These are phyloP conservation scores for Phrixothrix hirtus DNA, from an alignment of 2,888 invertebrate genomes.

Conservation along the genomic window DNA sequence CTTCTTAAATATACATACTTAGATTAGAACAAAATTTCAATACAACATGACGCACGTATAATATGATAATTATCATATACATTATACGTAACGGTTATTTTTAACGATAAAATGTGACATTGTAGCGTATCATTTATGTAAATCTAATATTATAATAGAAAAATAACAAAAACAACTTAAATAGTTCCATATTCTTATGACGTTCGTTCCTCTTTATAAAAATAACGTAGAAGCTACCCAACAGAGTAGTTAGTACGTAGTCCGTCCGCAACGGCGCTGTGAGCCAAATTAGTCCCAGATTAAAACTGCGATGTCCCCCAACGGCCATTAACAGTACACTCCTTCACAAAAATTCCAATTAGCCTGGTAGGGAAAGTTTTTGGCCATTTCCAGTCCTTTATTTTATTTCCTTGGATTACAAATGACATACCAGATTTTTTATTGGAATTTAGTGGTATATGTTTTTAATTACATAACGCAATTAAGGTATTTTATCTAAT, in stretches of 20 bases:
- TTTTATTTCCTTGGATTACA: constrained; percentile 21
- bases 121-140: too few species aligned
- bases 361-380: constrained; percentile 38
- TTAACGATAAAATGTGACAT: too few species aligned
- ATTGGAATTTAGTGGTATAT: constrained; percentile 1
- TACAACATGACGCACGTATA: too few species aligned
- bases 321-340: constrained; percentile 54
- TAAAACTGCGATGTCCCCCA: constrained; percentile 55
- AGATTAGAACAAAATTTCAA: too few species aligned
- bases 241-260: constrained; percentile 45
- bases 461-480: too few species aligned
- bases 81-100: too few species aligned
- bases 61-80: too few species aligned
- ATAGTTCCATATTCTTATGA: constrained; percentile 4
- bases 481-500: too few species aligned
- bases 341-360: constrained; percentile 49
- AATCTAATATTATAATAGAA: not conserved
- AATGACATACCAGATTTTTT: constrained; percentile 7
- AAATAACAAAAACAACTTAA: not conserved
- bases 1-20: too few species aligned
- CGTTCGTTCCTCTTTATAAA: constrained; percentile 14
- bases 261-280: constrained; percentile 49
- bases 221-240: constrained; percentile 28
- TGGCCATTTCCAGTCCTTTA: constrained; percentile 27
- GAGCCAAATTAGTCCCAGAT: constrained; percentile 56